Evolutionary conservation across 1,140 invertebrate genomes (phyloP).

Genomic region (Scaptomyza montana): DNA sequence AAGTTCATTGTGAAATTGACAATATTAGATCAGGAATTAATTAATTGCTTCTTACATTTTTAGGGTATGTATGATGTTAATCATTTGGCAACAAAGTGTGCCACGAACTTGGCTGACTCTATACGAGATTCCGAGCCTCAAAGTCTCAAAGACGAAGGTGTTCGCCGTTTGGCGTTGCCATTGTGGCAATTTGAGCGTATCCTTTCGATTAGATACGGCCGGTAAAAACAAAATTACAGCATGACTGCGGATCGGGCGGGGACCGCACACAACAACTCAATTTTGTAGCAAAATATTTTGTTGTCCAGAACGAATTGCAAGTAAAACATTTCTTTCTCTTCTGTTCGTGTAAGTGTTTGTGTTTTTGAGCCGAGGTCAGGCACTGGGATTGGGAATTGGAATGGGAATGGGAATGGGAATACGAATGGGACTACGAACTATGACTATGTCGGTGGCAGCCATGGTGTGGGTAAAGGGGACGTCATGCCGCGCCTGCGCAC

Average conservation of each 20-base stretch:
- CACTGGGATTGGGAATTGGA: neutral
- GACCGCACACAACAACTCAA: conserved; percentile 74
- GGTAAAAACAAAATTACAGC: conserved; percentile 73
- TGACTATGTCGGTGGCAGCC: conserved; percentile 23
- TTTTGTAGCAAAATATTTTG: conserved; percentile 82
- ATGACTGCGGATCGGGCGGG: conserved; percentile 49
- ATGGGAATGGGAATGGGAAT: neutral
- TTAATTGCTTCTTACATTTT: neutral
- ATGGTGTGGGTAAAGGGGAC: conserved; percentile 20
- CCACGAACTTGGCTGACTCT: neutral
- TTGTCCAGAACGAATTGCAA: conserved; percentile 78
- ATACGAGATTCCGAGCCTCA: no score
- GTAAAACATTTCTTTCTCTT: conserved; percentile 50
- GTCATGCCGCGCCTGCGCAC: conserved; percentile 61
- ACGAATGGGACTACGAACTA: neutral
- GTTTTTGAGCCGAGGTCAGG: conserved; percentile 21
- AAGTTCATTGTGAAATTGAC: no score
- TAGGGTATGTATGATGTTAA: neutral
- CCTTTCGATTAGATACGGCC: conserved; percentile 77
- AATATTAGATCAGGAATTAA: no score
- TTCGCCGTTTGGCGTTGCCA: conserved; percentile 45
- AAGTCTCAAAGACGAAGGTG: conserved; percentile 16
- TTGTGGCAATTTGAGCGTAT: conserved; percentile 75
- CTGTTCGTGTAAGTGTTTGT: conserved; percentile 12
- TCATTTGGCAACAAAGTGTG: neutral